Conservation (phyloP, 2,888 invertebrate species). For the Sipha maydis region DNA sequence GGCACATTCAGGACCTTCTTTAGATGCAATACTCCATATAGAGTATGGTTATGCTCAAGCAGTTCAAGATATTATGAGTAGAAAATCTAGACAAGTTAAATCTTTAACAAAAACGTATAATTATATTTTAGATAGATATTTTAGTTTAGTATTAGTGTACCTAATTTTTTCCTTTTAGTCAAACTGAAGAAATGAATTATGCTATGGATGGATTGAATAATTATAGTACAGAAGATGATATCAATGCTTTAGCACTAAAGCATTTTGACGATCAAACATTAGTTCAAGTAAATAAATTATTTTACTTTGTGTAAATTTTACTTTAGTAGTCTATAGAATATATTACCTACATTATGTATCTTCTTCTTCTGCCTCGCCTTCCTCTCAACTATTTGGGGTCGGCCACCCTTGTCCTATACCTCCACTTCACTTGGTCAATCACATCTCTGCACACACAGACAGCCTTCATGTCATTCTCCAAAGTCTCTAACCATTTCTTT, state of each 20-base stretch:
- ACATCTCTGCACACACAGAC: no score
- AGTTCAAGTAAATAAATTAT: conserved; percentile 74
- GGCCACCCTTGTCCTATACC: no score
- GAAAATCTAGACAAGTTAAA: conserved; percentile 79
- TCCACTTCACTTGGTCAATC: no score
- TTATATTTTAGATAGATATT: neutral
- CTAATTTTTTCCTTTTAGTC: conserved; percentile 70
- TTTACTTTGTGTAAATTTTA: neutral
- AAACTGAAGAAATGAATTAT: conserved; percentile 88
- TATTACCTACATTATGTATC: neutral
- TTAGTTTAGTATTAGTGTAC: neutral
- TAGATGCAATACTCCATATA: conserved; percentile 87
- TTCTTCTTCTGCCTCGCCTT: no score
- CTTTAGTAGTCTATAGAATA: neutral
- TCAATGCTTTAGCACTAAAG: conserved; percentile 82
- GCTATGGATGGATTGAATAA: conserved; percentile 83
- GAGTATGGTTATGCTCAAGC: conserved; percentile 88
- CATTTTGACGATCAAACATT: conserved; percentile 87
- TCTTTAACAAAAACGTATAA: conserved; percentile 50
- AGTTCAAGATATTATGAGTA: conserved; percentile 78
- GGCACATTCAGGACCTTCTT: conserved; percentile 82
- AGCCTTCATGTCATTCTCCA: no score
- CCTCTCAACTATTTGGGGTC: no score
- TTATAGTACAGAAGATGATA: conserved; percentile 82
- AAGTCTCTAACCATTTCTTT: no score